Conservation (phyloP, 1,140 invertebrate species). For the Ephestia elutella region DNA sequence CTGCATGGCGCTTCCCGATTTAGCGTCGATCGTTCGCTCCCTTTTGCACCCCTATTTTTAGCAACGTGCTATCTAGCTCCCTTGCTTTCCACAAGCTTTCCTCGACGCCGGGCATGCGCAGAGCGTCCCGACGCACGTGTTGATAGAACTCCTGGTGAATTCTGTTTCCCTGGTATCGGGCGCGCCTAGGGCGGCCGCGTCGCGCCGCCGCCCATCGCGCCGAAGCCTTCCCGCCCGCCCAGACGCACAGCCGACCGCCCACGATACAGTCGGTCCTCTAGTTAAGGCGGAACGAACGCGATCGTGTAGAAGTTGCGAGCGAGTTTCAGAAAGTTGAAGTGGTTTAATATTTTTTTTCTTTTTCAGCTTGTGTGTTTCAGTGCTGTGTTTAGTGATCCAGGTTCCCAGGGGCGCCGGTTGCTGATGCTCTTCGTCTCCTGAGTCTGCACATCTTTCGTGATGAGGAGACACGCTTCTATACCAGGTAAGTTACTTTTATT, state of each 20-base stretch:
- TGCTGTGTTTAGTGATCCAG: constrained; percentile 42
- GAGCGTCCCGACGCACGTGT: constrained; percentile 55
- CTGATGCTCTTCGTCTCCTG: constrained; percentile 44
- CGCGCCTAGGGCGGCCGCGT: constrained; percentile 67
- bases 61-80: constrained; percentile 36
- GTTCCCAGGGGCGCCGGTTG: constrained; percentile 29
- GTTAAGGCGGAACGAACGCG: constrained; percentile 20
- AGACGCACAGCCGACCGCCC: constrained; percentile 59
- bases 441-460: constrained; percentile 29
- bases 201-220: constrained; percentile 63
- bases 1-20: constrained; percentile 67
- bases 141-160: constrained; percentile 31
- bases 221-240: constrained; percentile 52
- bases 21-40: constrained; percentile 36
- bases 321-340: constrained; percentile 29
- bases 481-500: constrained; percentile 24
- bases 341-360: constrained; percentile 18
- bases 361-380: constrained; percentile 33
- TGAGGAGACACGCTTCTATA: constrained; percentile 47
- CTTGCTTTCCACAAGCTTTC: constrained; percentile 51
- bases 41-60: constrained; percentile 58
- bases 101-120: constrained; percentile 53
- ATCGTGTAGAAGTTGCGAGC: constrained; percentile 33
- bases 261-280: constrained; percentile 51
- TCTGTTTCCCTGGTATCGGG: constrained; percentile 58